A percentile compares a stretch with the other conserved stretches of the same genome.
These are phyloP conservation scores for Hydrophis major DNA, from an alignment of 2,797 vertebrate species.

Conservation along the genomic window DNA sequence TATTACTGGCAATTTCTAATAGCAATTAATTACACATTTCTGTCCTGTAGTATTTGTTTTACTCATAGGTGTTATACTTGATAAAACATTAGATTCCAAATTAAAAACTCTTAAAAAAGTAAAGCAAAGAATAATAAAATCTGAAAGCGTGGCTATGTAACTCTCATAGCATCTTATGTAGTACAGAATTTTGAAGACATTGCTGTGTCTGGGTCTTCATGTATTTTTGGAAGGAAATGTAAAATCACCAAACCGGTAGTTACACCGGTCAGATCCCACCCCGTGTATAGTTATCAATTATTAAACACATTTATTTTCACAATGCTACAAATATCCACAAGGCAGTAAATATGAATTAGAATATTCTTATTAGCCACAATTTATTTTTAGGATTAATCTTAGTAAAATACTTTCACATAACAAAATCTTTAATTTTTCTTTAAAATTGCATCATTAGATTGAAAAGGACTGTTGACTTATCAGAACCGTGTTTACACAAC, in stretches of 20 bases:
- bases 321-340: not conserved
- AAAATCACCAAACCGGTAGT: too few relatives aligned
- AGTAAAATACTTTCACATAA: not conserved
- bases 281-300: not conserved
- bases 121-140: not conserved
- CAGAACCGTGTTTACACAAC: conserved; percentile 29
- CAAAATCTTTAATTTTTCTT: not conserved
- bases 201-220: not conserved
- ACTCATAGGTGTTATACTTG: not conserved
- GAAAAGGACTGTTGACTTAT: conserved; percentile 43
- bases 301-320: not conserved
- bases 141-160: not conserved
- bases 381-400: not conserved
- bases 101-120: not conserved
- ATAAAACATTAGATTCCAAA: not conserved
- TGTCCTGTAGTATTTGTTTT: not conserved
- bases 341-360: not conserved
- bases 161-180: not conserved
- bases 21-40: conserved; percentile 39
- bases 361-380: not conserved
- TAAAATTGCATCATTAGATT: conserved; percentile 44
- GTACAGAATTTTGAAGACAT: not conserved
- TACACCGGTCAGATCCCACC: too few relatives aligned
- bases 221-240: not conserved
- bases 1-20: conserved; percentile 30